A percentile compares a stretch with the other conserved stretches of the same genome.
These are phyloP conservation scores for Halocaridina rubra DNA, from an alignment of 2,888 invertebrate genomes.

Conservation along the genomic window DNA sequence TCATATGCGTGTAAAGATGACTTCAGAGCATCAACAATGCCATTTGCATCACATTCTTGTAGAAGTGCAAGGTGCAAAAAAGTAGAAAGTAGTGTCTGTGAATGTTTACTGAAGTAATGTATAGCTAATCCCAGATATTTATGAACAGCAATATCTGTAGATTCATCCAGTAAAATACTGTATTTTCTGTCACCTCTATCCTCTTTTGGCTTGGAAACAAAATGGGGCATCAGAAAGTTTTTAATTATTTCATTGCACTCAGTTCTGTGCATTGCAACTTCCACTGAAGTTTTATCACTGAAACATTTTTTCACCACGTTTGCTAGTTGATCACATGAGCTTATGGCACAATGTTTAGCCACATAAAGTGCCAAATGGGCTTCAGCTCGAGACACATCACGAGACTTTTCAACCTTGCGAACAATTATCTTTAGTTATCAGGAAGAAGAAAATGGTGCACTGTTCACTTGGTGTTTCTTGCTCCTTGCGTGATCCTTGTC, in stretches of 20 bases:
- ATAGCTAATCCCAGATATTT: neutral
- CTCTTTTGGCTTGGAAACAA: constrained; percentile 16
- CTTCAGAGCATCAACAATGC: neutral
- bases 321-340: neutral
- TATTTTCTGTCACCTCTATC: neutral
- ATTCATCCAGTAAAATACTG: neutral
- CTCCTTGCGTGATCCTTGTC: too few species aligned
- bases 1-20: neutral
- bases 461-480: too few species aligned
- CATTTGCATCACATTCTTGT: constrained; percentile 2
- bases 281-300: constrained; percentile 7
- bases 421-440: too few species aligned
- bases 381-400: neutral
- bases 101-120: neutral
- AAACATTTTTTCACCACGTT: constrained; percentile 20
- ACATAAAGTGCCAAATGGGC: neutral
- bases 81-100: neutral
- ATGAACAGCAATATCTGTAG: neutral
- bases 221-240: neutral
- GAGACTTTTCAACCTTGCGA: neutral
- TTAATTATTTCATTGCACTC: constrained; percentile 5
- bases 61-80: neutral
- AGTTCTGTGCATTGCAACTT: constrained; percentile 14
- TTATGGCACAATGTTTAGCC: neutral
- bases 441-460: too few species aligned